Conservation (phyloP, 2,888 invertebrate species). For the Deilephila elpenor region DNA sequence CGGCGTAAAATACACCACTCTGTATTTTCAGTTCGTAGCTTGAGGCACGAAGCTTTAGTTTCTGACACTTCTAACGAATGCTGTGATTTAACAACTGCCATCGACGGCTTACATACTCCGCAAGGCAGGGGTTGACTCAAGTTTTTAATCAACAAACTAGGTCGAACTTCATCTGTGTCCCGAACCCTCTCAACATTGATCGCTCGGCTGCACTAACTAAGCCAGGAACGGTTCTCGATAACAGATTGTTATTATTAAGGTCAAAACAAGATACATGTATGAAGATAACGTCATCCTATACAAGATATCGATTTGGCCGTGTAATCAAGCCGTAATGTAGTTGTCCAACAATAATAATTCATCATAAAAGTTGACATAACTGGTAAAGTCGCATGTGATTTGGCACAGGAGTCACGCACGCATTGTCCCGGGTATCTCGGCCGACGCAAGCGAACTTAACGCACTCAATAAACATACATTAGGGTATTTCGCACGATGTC, state of each 20-base stretch:
- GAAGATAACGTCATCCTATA: background rate
- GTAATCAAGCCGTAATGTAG: background rate
- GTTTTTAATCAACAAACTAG: background rate
- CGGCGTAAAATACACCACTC: too few relatives aligned
- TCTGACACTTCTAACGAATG: too few relatives aligned
- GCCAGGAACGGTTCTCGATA: background rate
- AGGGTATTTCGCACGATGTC: constrained; percentile 9
- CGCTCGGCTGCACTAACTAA: background rate
- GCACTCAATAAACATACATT: constrained; percentile 18
- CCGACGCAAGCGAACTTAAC: constrained; percentile 4
- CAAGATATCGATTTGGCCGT: background rate
- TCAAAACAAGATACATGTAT: background rate
- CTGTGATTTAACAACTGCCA: too few relatives aligned
- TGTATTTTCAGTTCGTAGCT: background rate
- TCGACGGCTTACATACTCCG: background rate
- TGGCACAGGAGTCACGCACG: constrained; percentile 19
- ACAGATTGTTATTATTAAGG: background rate
- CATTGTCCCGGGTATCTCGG: constrained; percentile 1
- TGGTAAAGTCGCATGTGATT: constrained; percentile 1
- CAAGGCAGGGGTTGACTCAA: background rate
- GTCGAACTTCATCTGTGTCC: background rate
- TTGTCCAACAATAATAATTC: constrained; percentile 12
- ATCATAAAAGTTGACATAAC: constrained; percentile 19
- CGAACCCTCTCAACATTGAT: constrained; percentile 2
- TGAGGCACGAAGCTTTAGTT: too few relatives aligned